Evolutionary conservation across 2,113 vertebrate genomes (phyloP), one percentile per base, ranked within the genome.

Genomic region (Solea senegalensis): DNA sequence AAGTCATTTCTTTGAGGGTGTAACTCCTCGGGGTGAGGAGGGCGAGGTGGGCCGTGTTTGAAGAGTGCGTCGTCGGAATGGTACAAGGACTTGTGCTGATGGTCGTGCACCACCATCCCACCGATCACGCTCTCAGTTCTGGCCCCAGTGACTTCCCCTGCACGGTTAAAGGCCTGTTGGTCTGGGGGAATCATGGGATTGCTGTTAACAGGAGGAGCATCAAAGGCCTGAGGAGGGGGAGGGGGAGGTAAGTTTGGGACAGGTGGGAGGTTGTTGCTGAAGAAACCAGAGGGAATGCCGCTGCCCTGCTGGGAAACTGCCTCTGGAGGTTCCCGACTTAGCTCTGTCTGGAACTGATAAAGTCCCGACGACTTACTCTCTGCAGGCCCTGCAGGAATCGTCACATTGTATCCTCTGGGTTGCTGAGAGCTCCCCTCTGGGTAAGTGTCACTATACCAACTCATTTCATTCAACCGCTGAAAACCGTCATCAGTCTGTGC

Each of bases 401-500:
- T 21, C 39, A 54, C 34, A 26, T 26, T 76, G 71, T 80, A 89
- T 69, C 86, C 56, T 1, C 75, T 34, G n/a, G 75, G 79, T 9
- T 72, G 88, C 76, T 77, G 83, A 51, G 81, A 58, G 56, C 21
- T 60, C 26, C 81, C 81, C 62, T 87, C 78, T 50, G 77, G 61
- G 83, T 90, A 89, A n/a, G 55, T 15, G 4, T 91, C 80, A 10
- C 76, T 60, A n/a, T 84, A 93, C 93, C 90, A 94, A 39, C 69
- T 74, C 26, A 70, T 72, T 27, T 85, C 78, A 45, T 45, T 78
- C n/a, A 40, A 58, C 55, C 69, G 57, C 87, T 94, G 94, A 75
- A 96, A 95, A 0, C 94, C 93, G 52, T 95, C 95, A 3, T 87
- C 91, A 0, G 93, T 84, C 90, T 94, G 92, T 27, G 92, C 93